A percentile compares a stretch with the other conserved stretches of the same genome.
phyloP scores from a whole-genome alignment of 2,888 invertebrate species.

The Drosophila austrosaltans region DNA sequence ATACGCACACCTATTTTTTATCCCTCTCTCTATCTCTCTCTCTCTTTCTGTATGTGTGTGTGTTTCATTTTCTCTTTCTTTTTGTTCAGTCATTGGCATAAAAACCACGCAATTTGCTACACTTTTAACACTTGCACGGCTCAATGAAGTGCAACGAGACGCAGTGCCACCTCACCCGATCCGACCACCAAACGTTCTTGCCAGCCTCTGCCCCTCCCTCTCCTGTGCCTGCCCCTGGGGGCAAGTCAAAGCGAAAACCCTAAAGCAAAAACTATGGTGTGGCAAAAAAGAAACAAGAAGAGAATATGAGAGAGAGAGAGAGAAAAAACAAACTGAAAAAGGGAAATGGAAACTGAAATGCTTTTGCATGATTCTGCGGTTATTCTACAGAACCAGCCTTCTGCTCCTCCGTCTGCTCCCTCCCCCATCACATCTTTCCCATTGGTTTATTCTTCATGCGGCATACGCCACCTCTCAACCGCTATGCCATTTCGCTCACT shows the following conservation, averaged over 20 bases:
- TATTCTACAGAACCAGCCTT: conserved; percentile 22
- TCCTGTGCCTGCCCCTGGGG: conserved; percentile 3
- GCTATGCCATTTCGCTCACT: conserved; percentile 6
- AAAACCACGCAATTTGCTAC: conserved; percentile 75
- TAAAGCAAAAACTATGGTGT: conserved; percentile 6
- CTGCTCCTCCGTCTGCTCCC: background rate
- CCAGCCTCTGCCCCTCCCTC: background rate
- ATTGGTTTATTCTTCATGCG: conserved; percentile 25
- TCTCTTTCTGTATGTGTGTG: background rate
- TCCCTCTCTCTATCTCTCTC: background rate
- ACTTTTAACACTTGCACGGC: conserved; percentile 76
- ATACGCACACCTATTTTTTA: background rate
- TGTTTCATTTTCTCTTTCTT: background rate
- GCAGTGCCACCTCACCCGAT: conserved; percentile 41
- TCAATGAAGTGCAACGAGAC: conserved; percentile 72
- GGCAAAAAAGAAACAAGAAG: conserved; percentile 16
- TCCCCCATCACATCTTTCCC: background rate
- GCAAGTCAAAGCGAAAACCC: conserved; percentile 23
- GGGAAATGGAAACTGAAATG: conserved; percentile 64
- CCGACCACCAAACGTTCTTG: background rate
- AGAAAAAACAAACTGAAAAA: conserved; percentile 26
- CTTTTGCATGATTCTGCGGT: conserved; percentile 69
- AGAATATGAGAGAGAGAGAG: conserved; percentile 2
- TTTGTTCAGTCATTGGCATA: conserved; percentile 41
- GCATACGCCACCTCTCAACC: conserved; percentile 8